These are phyloP conservation scores for Lysiphlebus fabarum DNA, from an alignment of 1,140 invertebrate species.

Conservation along the genomic window DNA sequence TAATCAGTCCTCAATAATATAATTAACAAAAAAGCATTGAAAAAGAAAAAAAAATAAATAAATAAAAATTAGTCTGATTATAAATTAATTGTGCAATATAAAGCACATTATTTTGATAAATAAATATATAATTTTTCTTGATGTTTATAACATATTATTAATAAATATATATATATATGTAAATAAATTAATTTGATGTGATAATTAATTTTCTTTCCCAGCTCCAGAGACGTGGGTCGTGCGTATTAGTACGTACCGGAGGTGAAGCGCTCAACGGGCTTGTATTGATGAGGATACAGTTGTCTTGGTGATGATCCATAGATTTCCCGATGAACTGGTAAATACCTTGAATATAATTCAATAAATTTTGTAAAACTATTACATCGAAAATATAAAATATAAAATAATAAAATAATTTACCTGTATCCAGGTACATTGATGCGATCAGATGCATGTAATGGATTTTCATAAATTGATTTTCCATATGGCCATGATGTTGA, in stretches of 20 bases:
- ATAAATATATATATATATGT: neutral
- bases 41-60: too few relatives aligned
- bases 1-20: too few relatives aligned
- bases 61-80: too few relatives aligned
- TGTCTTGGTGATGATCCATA: conserved; percentile 83
- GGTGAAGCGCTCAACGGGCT: conserved; percentile 72
- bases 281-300: conserved; percentile 82
- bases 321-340: conserved; percentile 81
- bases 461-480: conserved; percentile 84
- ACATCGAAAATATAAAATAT: too few relatives aligned
- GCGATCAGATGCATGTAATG: conserved; percentile 72
- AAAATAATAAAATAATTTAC: too few relatives aligned
- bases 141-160: neutral
- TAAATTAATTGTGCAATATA: too few relatives aligned
- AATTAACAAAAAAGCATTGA: too few relatives aligned
- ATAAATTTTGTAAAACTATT: too few relatives aligned
- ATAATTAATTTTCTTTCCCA: neutral
- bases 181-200: neutral
- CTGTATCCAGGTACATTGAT: conserved; percentile 82
- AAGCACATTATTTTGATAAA: too few relatives aligned
- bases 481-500: conserved; percentile 65
- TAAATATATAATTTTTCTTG: too few relatives aligned
- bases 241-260: conserved; percentile 73
- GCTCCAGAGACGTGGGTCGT: conserved; percentile 28
- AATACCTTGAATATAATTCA: conserved; percentile 61